Evolutionary conservation across 2,888 invertebrate genomes (phyloP), one percentile per base, ranked within the genome.

Genomic region (Acronicta alni): DNA sequence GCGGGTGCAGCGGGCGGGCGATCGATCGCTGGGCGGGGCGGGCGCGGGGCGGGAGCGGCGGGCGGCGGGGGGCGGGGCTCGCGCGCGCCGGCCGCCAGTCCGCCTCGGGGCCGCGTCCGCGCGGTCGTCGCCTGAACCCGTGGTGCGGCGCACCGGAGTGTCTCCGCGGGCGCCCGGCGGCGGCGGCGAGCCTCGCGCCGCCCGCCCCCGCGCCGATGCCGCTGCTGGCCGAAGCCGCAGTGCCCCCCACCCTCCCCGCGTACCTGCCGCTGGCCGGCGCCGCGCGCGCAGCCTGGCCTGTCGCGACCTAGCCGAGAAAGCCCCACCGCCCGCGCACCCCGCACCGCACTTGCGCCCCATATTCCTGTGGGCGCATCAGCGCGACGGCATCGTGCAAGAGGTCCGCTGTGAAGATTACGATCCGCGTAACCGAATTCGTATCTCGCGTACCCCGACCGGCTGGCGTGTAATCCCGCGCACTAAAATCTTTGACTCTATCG

Each of bases 391-490:
- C 86, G 97, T 98, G 89, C 96, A 97, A 85, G 97, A 97, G 90
- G 97, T 98, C 79, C 96, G 96, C 89, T 97, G 97, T 93, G 98
- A 98, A 90, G 97, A 98, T 88, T 97, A 97, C 95, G 97, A 98
- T 94, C 96, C 97, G 87, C 95, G 97, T 61, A 98, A 98, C 92
- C 97, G 97, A 64, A 97, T 98, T 82, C 96, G 97, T 81, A 94
- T 98, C 85, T 97, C 97, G 75, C 97, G 97, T 86, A 97, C 97
- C 18, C 95, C 97, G 42, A 95, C 95, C 86, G 97, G 97, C 80
- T 97, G 97, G 98, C 96, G 97, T 62, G 97, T 97, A 59, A 97
- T 97, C 90, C 97, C 97, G 79, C 95, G 97, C 79, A 97, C 97
- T 48, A 96, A 96, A 86, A 95, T 91, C 85, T 91, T 91, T 88